Evolutionary conservation across 1,140 invertebrate genomes (phyloP), one percentile per base, ranked within the genome.

Genomic region (Triops longicaudatus): DNA sequence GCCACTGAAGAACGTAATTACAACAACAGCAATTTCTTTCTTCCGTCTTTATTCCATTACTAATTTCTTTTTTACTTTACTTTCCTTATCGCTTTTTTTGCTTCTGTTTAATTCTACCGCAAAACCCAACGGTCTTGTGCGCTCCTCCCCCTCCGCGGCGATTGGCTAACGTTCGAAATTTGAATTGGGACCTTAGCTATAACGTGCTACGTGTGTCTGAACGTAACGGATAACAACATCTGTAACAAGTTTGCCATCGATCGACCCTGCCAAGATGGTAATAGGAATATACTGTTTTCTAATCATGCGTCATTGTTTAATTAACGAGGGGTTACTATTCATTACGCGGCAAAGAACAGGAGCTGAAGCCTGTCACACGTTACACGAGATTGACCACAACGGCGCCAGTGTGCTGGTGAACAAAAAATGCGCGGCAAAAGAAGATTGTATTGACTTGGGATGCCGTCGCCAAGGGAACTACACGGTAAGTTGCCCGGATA

Each of bases 181-280:
- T 43, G 10, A 76, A 14, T 76, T 37, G 28, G 22, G 27, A 12
- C 7, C 14, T 14, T 28, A 78, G 85, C 86, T 83, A 83, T 90
- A 80, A 89, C 88, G 71, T 90, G 89, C 83, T 90, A 89, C 82
- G 89, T 88, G 80, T 90, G 89, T 82, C 88, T 90, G 81, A 90
- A 90, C 84, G 88, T 89, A 78, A 89, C 88, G 79, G 88, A 89
- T 83, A 90, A 90, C 84, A 83, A 87, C 83, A 84, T 89, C 83
- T 90, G 88, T 84, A 90, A 89, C 83, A 85, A 87, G 82, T 90
- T 86, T 83, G 89, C 88, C 63, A 89, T 90, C 80, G 89, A 90
- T 80, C 85, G 87, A 43, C 88, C 88, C 26, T 90, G 88, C 83
- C 88, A 88, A 79, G 83, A 84, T 80, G 87, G 86, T 83, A 82